These are phyloP conservation scores for Phrynosoma blainvillii DNA, from an alignment of 2,113 vertebrate genomes.

Conservation along the genomic window DNA sequence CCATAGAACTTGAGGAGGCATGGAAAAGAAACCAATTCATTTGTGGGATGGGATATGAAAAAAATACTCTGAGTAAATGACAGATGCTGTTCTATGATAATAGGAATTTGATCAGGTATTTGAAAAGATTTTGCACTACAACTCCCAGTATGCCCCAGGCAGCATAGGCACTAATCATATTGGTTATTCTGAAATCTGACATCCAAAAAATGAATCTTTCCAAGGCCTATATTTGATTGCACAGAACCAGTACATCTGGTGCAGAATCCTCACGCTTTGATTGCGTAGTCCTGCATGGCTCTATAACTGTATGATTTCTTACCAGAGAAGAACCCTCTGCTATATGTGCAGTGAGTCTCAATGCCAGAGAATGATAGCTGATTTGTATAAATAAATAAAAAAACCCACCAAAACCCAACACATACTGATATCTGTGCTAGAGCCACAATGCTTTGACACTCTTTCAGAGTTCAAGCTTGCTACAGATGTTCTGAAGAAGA, in stretches of 20 bases:
- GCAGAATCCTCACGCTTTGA: not conserved
- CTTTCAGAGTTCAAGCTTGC: not conserved
- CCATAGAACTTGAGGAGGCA: not conserved
- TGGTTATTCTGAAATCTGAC: too few relatives aligned
- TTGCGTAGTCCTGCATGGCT: too few relatives aligned
- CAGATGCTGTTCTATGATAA: not conserved
- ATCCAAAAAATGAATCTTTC: not conserved
- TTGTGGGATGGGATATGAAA: not conserved
- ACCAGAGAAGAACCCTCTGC: not conserved
- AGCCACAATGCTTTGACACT: not conserved
- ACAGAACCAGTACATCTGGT: not conserved
- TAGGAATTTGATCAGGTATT: not conserved
- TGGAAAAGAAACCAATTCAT: not conserved
- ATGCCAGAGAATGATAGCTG: not conserved
- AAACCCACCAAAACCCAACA: not conserved
- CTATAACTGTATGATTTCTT: not conserved
- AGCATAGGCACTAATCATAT: too few relatives aligned
- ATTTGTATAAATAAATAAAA: not conserved
- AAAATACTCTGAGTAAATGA: not conserved
- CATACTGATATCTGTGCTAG: not conserved
- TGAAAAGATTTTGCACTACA: not conserved
- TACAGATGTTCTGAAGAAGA: slow-evolving; percentile 6
- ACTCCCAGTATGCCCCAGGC: not conserved
- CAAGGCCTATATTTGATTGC: not conserved
- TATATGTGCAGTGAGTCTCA: not conserved